Evolutionary conservation across 2,797 vertebrate genomes (phyloP), one percentile per base, ranked within the genome.

Genomic region (Gastrophryne carolinensis): DNA sequence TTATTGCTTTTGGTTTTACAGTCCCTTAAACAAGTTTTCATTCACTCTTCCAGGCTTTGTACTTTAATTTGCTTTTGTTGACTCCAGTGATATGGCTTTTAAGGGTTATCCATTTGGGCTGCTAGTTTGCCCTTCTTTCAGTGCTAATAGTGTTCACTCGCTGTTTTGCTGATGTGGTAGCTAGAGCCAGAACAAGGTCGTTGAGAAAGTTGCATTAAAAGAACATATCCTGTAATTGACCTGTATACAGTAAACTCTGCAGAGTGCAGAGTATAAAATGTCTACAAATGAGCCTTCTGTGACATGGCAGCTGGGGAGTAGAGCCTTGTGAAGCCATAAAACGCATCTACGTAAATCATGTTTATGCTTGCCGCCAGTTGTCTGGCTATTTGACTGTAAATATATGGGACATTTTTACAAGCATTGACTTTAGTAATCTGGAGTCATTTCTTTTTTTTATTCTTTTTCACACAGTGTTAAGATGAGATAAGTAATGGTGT

Each of bases 91-190:
- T n/a, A n/a, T n/a, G n/a, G n/a, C n/a, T n/a, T n/a, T n/a, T n/a
- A 75, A 67, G 65, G 75, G 67, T 50, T 63, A 78, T 72, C 67
- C 68, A 41, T 71, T 60, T 68, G 67, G 56, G 52, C 53, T 52
- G 26, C 30, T 61, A 50, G 66, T 50, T 39, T 72, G 30, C 52
- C 50, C 67, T 78, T 78, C 66, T 32, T 60, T 61, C 49, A 72
- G 53, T 50, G 63, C 53, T 58, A 50, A 65, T 66, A 60, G 52
- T 60, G 21, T 52, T 15, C 10, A 15, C 61, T 60, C 37, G 60
- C 35, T 78, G 30, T 64, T n/a, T n/a, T 66, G 65, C 64, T 30
- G 49, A 49, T 29, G 39, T 47, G 24, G 52, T 44, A 77, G 63
- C 49, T 23, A 39, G 21, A 47, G 5, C 19, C 58, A 61, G 37